Conservation (phyloP, 1,140 invertebrate genomes). For the Potamilus streckersoni region DNA sequence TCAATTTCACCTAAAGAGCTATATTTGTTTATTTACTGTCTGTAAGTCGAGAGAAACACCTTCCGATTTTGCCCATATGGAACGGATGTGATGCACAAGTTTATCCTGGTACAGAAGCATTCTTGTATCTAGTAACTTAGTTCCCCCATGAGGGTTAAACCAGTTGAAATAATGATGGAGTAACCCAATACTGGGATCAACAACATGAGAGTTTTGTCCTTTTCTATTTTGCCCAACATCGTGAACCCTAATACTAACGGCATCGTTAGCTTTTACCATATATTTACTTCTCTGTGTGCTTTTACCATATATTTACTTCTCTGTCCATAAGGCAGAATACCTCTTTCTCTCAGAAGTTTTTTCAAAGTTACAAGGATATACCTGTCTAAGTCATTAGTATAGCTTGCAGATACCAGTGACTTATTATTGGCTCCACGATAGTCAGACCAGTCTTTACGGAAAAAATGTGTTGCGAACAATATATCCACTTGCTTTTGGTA, state of each 20-base stretch:
- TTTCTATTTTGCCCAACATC: not conserved
- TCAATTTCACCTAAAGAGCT: not conserved
- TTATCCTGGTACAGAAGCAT: not conserved
- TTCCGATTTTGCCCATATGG: conserved; percentile 1
- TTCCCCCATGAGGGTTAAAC: not conserved
- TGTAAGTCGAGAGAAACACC: not conserved
- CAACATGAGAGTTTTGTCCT: not conserved
- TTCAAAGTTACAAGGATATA: not conserved
- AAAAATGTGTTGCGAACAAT: not conserved
- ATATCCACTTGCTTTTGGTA: not conserved
- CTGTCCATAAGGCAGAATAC: not conserved
- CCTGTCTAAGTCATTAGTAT: not conserved
- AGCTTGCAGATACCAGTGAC: not conserved
- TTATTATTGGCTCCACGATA: not conserved
- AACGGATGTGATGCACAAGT: not conserved
- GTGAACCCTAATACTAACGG: not conserved
- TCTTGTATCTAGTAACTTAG: not conserved
- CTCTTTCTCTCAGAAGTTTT: not conserved
- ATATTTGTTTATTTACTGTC: not conserved
- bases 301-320: not conserved
- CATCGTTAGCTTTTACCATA: not conserved
- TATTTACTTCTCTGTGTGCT: not conserved
- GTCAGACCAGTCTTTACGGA: not conserved
- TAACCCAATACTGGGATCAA: not conserved
- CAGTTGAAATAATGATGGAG: conserved; percentile 15